Evolutionary conservation across 2,113 vertebrate species (phyloP).

Genomic region (Albula glossodonta): DNA sequence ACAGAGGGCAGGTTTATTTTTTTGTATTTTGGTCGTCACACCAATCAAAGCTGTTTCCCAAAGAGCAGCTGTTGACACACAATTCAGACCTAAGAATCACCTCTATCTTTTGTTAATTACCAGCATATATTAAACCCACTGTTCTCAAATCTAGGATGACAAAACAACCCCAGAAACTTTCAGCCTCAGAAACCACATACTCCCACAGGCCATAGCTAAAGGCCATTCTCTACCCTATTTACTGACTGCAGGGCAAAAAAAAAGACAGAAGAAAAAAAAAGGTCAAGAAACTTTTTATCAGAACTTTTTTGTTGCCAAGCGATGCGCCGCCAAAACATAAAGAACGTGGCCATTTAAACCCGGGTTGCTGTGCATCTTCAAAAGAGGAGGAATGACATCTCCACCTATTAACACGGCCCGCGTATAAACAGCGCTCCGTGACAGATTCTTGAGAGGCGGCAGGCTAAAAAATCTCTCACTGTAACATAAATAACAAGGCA

Average conservation of each 20-base stretch:
- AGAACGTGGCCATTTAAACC: slow-evolving; percentile 79
- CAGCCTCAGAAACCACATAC: background rate
- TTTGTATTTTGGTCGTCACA: no score
- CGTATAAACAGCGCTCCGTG: slow-evolving; percentile 98
- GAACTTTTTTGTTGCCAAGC: slow-evolving; percentile 71
- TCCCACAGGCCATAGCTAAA: background rate
- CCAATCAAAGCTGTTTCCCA: no score
- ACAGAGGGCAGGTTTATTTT: no score
- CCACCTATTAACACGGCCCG: slow-evolving; percentile 93
- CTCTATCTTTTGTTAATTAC: no score
- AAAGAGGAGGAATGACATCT: slow-evolving; percentile 89
- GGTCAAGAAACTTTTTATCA: slow-evolving; percentile 56
- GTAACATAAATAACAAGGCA: slow-evolving; percentile 99
- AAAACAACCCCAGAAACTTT: background rate
- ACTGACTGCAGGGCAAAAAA: background rate
- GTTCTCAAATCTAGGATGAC: background rate
- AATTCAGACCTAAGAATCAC: no score
- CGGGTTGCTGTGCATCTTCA: slow-evolving; percentile 90
- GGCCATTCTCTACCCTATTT: background rate
- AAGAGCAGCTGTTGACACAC: no score
- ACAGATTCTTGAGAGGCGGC: slow-evolving; percentile 95
- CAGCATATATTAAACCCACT: no score
- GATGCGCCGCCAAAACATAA: slow-evolving; percentile 58
- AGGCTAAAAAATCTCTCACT: slow-evolving; percentile 82
- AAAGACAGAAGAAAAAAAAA: background rate